A percentile compares a stretch with the other conserved stretches of the same genome.
Conservation (phyloP, 2,888 invertebrate genomes). For the Prosapia bicincta region DNA sequence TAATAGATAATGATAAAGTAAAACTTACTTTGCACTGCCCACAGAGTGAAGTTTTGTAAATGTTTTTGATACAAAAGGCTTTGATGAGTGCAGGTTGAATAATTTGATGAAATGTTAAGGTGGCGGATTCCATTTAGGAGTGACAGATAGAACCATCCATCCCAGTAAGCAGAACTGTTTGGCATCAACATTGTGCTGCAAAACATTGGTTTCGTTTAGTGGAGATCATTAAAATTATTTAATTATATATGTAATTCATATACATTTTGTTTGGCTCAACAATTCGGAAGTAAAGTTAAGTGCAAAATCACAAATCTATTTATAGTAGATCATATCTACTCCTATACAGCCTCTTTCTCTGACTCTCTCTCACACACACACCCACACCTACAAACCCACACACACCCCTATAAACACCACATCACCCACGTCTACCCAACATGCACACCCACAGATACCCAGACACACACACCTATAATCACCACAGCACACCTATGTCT, state of each 20-base stretch:
- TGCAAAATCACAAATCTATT: too few species aligned
- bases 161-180: not conserved
- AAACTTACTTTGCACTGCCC: slow-evolving; percentile 34
- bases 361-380: too few species aligned
- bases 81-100: slow-evolving; percentile 23
- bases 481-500: not conserved
- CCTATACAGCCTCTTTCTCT: too few species aligned
- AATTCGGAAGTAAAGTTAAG: too few species aligned
- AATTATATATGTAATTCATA: too few species aligned
- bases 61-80: slow-evolving; percentile 22
- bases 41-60: slow-evolving; percentile 30
- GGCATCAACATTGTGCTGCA: not conserved
- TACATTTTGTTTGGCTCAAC: too few species aligned
- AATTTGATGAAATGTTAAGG: slow-evolving; percentile 7
- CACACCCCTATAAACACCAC: too few species aligned
- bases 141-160: slow-evolving; percentile 13
- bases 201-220: too few species aligned
- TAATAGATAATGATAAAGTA: not conserved
- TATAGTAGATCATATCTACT: too few species aligned
- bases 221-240: too few species aligned
- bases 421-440: too few species aligned
- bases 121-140: slow-evolving; percentile 8
- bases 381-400: too few species aligned
- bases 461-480: not conserved
- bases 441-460: not conserved